Evolutionary conservation across 2,888 invertebrate genomes (phyloP), one percentile per base, ranked within the genome.

Genomic region (Nomada flava): DNA sequence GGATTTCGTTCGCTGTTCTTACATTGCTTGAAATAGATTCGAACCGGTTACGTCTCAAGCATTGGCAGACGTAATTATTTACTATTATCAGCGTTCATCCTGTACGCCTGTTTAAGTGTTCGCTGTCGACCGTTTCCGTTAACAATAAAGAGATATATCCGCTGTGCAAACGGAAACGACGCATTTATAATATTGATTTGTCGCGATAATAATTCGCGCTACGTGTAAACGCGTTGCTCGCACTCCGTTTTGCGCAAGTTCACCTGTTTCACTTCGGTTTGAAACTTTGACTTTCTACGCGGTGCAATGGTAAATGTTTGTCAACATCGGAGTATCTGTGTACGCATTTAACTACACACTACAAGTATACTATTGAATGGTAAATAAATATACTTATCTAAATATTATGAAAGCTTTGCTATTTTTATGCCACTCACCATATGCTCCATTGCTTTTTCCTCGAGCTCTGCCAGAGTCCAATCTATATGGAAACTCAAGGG

Each of bases 401-500:
- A 13, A 36, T 77, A 29, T 23, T 29, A 0, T 26, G 67, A 20
- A 47, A 47, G 60, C 44, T 36, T 53, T 53, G 47, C 36, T 73
- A 4, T 59, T 73, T 42, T 53, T 69, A 0, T 60, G 11, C 44
- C 3, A 95, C 96, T 95, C 94, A 98, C 98, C 97, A 97, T 96
- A 94, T 98, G 97, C 93, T 97, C 97, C 88, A 96, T 95, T 87
- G 97, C 96, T 93, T 97, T 97, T 88, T 96, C 95, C 93, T 97
- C 95, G 88, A 98, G 95, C 91, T 98, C 97, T 92, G 95, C 95
- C 94, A 96, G 95, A 77, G 96, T 96, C 94, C 96, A 97, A 91
- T 95, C 95, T 82, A 95, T 95, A 59, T 96, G 95, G 79, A 97
- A 96, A 83, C 96, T 95, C 88, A 98, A 95, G 67, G 97, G 96